Conservation (phyloP, 2,888 invertebrate species). For the Patella pellucida region DNA sequence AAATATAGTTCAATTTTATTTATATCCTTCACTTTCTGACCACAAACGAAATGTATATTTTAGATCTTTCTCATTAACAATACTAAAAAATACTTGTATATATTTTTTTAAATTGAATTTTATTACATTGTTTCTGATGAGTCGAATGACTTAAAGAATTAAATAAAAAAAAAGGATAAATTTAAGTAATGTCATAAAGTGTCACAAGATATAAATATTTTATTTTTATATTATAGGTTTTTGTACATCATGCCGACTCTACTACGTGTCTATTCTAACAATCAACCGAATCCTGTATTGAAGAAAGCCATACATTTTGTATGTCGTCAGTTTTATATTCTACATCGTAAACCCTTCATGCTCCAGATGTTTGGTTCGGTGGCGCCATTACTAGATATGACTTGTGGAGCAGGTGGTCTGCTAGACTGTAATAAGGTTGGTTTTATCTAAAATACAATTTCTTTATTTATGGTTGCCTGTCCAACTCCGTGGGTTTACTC, state of each 20-base stretch:
- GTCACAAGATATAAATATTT: neutral
- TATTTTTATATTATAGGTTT: slow-evolving; percentile 77
- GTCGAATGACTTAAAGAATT: no score
- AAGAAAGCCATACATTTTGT: slow-evolving; percentile 97
- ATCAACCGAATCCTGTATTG: slow-evolving; percentile 95
- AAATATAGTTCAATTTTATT: no score
- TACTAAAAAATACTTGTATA: no score
- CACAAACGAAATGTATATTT: no score
- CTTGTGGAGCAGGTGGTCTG: slow-evolving; percentile 55
- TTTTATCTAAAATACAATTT: neutral
- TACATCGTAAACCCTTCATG: slow-evolving; percentile 98
- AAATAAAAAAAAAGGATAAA: no score
- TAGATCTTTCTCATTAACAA: no score
- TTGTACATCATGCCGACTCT: slow-evolving; percentile 97
- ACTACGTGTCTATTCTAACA: slow-evolving; percentile 95
- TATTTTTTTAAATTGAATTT: no score
- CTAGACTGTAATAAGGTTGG: slow-evolving; percentile 63
- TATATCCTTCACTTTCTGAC: no score
- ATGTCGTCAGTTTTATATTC: slow-evolving; percentile 96
- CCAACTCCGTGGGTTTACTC: no score
- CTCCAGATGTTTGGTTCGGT: slow-evolving; percentile 97
- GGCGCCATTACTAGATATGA: slow-evolving; percentile 91
- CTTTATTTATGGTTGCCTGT: no score
- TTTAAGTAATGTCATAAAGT: no score
- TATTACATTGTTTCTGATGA: no score